Base-by-base conservation (phyloP, 2,797 vertebrate species). In the Peromyscus aztecus region DNA sequence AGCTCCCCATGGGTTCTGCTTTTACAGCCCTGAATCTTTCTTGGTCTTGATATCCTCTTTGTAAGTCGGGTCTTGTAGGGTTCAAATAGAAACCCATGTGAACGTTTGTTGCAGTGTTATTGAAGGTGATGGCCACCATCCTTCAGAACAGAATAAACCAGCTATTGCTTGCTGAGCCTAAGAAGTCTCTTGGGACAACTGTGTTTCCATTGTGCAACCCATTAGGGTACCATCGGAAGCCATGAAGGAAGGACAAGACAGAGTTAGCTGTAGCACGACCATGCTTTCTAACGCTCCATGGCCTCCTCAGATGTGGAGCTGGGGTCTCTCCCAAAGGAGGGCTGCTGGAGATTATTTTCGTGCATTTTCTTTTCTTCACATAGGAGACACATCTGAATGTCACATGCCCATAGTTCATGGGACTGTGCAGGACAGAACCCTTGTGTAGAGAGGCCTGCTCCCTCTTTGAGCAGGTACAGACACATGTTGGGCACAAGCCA, bases 391-490 rank as follows among this genome's bases (percentile, higher is more conserved):
- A 29, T 37, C 34, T 76, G 63, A 78, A 88, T 57, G 71, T 69
- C 37, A 46, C 19, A 0, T 49, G 31, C 14, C n/a, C 55, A 31
- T 21, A 0, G 24, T 34, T 46, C 40, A 65, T 0, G 0, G 46
- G 52, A 19, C 27, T n/a, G 7, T 90, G 37, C 49, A 61, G n/a
- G 37, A 61, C 2, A 34, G 46, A 94, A 46, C 6, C 31, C 21
- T 19, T 14, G 24, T 27, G 46, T 37, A 29, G 13, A 92, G 37
- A 80, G 52, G 11, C 3, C 29, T 46, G 46, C 34, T 9, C 23
- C 19, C 19, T 73, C 24, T 23, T 43, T 83, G 69, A 83, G 63
- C 0, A 4, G 67, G 19, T 24, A 11, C 0, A 1, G 67, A 8
- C 5, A 34, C 7, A 7, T 0, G 4, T 1, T 11, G 31, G 34